Base-by-base conservation (phyloP, 2,113 vertebrate genomes). In the Mormoops blainvillei region DNA sequence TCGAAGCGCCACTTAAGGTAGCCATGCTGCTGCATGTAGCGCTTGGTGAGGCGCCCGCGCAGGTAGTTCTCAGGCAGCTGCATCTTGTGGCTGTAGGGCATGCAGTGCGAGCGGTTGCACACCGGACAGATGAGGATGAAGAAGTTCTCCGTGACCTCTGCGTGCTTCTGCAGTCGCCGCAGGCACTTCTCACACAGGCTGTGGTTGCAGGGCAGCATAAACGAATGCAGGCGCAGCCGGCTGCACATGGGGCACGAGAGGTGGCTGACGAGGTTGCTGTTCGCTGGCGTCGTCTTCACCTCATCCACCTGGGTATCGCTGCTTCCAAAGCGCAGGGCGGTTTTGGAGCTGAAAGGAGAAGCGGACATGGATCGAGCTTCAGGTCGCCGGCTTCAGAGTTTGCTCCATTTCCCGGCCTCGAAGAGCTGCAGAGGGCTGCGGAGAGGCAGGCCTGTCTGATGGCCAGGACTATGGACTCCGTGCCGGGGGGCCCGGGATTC, bases 1-100 rank as follows among this genome's bases (percentile, higher is more conserved):
- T 98, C 98, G 41, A 98, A 98, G 83, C 98, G 98, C 98, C 98
- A 98, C 89, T 97, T 98, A 88, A 98, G 95, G 90, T 97, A 98
- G 93, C 97, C 95, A 0, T 96, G 96, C 68, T 95, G 45, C 68
- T 95, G 91, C 98, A 98, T 98, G 83, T 98, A 98, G 95, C 97
- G 98, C 93, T 97, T 98, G 76, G 97, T 97, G 84, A 98, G 96
- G 96, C 96, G 98, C 8, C 98, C 97, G 9, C 87, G 95, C 94
- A 98, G 91, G 52, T 98, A 98, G 94, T 98, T 98, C 91, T 98
- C 98, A 0, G 96, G 97, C 41, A 98, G 97, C 38, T 97, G 97
- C 95, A 97, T 98, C 95, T 97, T 98, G n/a, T 97, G 77, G 92
- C 80, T 89, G 71, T 98, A 97, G 38, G 97, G 94, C 80, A 98